Evolutionary conservation across 2,888 invertebrate genomes (phyloP).

Genomic region (Sarcophaga variegata): DNA sequence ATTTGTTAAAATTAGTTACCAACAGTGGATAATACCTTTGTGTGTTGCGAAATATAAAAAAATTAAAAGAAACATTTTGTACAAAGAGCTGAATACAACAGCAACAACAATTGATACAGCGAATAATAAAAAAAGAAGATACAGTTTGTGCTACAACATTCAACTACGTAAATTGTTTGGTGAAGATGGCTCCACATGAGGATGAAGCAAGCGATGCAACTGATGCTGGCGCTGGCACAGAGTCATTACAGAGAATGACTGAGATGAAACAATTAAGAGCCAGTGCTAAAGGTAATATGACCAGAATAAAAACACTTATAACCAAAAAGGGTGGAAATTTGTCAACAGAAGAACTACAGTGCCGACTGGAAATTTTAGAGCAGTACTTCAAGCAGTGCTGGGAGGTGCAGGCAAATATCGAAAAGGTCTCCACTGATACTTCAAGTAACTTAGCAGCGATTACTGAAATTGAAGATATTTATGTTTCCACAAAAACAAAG

Average conservation of each 20-base stretch:
- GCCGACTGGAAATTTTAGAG: conserved; percentile 66
- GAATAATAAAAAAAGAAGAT: no score
- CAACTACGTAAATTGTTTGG: no score
- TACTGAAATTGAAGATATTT: conserved; percentile 33
- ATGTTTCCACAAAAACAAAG: conserved; percentile 51
- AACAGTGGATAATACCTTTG: no score
- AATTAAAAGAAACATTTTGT: no score
- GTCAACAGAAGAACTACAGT: conserved; percentile 58
- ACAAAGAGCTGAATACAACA: no score
- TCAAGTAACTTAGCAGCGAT: neutral
- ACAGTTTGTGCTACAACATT: no score
- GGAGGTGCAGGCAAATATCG: conserved; percentile 58
- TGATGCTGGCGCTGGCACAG: neutral
- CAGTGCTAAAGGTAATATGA: conserved; percentile 56
- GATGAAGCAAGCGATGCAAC: neutral
- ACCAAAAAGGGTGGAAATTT: conserved; percentile 42
- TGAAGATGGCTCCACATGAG: conserved; percentile 2
- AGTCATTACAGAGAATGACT: neutral
- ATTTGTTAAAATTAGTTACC: no score
- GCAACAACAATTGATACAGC: no score
- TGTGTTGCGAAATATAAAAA: no score
- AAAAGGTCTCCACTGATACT: conserved; percentile 22
- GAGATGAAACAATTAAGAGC: conserved; percentile 30
- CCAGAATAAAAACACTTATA: conserved; percentile 58
- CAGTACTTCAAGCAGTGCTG: conserved; percentile 65